phyloP scores from a whole-genome alignment of 2,888 invertebrate genomes.

The Temnothorax ravouxi region DNA sequence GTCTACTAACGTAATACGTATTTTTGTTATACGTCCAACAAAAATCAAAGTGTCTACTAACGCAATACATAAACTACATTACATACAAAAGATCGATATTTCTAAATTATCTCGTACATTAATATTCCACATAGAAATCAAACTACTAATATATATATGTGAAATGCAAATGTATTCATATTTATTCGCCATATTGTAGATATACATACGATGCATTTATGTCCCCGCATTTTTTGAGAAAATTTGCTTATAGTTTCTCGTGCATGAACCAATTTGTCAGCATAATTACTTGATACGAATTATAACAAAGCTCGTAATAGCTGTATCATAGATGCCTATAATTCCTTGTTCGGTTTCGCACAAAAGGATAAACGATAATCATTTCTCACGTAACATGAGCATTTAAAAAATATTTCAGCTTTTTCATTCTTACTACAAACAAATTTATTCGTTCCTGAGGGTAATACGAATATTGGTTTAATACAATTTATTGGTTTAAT shows the following conservation, averaged over 20 bases:
- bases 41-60: background rate
- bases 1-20: conserved; percentile 1
- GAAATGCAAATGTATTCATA: background rate
- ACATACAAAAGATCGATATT: background rate
- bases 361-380: background rate
- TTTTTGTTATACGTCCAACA: background rate
- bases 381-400: background rate
- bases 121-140: background rate
- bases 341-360: background rate
- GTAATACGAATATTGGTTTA: background rate
- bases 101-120: background rate
- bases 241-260: background rate
- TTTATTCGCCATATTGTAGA: background rate
- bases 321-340: background rate
- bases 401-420: background rate
- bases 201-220: background rate
- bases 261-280: background rate
- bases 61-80: background rate
- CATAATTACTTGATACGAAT: background rate
- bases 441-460: background rate
- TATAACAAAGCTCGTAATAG: background rate
- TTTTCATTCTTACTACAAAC: background rate
- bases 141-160: background rate
- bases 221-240: background rate
- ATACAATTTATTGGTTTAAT: background rate